These are phyloP conservation scores for Morone chrysops DNA, from an alignment of 2,113 vertebrate species.

Conservation along the genomic window DNA sequence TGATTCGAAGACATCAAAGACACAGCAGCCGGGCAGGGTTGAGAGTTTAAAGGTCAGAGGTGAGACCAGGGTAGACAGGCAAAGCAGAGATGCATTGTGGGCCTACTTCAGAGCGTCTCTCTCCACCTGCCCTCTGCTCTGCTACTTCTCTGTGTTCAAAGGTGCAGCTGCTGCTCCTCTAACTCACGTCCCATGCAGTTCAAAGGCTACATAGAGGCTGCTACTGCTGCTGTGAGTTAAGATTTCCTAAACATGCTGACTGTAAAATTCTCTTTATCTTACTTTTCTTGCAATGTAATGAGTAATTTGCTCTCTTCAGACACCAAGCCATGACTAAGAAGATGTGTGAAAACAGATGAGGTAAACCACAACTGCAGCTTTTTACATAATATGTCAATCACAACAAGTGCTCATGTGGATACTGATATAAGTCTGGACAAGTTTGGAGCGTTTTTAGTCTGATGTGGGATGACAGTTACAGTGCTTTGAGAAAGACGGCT, in stretches of 20 bases:
- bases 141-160: slow-evolving; percentile 41
- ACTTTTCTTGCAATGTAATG: background rate
- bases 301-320: background rate
- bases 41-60: slow-evolving; percentile 43
- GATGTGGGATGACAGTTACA: slow-evolving; percentile 3
- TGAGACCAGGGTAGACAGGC: background rate
- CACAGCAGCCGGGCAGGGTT: background rate
- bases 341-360: background rate
- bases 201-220: slow-evolving; percentile 15
- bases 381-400: background rate
- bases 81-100: slow-evolving; percentile 20
- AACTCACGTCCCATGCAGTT: background rate
- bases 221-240: background rate
- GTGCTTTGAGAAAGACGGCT: slow-evolving; percentile 19
- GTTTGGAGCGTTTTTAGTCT: slow-evolving; percentile 8
- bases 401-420: too few species aligned
- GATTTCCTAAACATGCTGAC: background rate
- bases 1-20: slow-evolving; percentile 40
- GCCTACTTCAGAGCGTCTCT: slow-evolving; percentile 32
- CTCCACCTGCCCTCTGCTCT: slow-evolving; percentile 12
- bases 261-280: background rate
- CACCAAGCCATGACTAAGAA: slow-evolving; percentile 3
- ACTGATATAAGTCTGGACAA: background rate
- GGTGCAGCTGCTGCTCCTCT: slow-evolving; percentile 44
- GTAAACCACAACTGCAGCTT: background rate